Percentiles rank a stretch among this genome's conserved stretches.
Conservation (phyloP, 2,113 vertebrate genomes). For the Bettongia penicillata region DNA sequence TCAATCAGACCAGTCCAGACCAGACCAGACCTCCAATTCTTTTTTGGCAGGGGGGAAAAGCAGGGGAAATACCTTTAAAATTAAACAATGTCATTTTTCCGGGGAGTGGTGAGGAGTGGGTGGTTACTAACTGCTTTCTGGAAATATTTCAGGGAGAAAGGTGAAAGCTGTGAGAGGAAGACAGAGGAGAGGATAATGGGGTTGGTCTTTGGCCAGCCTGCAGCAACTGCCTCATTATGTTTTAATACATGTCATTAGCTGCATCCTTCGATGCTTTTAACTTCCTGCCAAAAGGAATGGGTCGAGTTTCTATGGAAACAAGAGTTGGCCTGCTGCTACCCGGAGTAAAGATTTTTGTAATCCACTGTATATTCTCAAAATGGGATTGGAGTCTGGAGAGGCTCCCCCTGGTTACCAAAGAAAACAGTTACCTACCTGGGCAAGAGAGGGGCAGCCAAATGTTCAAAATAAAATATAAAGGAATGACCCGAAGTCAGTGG, state of each 20-base stretch:
- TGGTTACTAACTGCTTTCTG: slow-evolving; percentile 59
- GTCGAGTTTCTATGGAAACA: slow-evolving; percentile 39
- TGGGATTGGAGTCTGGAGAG: not conserved
- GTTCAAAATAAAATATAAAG: not conserved
- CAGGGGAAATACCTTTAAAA: slow-evolving; percentile 58
- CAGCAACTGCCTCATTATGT: slow-evolving; percentile 40
- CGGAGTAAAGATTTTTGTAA: not conserved
- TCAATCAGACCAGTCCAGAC: not conserved
- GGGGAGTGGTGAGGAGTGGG: not conserved
- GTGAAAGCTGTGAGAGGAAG: slow-evolving; percentile 62
- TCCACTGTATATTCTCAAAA: not conserved
- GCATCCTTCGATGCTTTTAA: not conserved
- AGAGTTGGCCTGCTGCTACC: slow-evolving; percentile 47
- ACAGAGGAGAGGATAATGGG: not conserved
- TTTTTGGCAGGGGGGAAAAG: not conserved
- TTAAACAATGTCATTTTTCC: slow-evolving; percentile 57
- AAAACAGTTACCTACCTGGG: not conserved
- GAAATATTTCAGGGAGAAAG: slow-evolving; percentile 66
- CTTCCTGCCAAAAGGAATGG: slow-evolving; percentile 10
- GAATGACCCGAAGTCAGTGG: not conserved
- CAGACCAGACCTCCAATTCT: not conserved
- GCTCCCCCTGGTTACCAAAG: not conserved
- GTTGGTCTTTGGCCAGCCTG: not conserved
- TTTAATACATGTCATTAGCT: slow-evolving; percentile 55
- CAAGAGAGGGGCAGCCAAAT: not conserved